phyloP scores from a whole-genome alignment of 2,113 vertebrate species.

The Hemichromis elongatus region DNA sequence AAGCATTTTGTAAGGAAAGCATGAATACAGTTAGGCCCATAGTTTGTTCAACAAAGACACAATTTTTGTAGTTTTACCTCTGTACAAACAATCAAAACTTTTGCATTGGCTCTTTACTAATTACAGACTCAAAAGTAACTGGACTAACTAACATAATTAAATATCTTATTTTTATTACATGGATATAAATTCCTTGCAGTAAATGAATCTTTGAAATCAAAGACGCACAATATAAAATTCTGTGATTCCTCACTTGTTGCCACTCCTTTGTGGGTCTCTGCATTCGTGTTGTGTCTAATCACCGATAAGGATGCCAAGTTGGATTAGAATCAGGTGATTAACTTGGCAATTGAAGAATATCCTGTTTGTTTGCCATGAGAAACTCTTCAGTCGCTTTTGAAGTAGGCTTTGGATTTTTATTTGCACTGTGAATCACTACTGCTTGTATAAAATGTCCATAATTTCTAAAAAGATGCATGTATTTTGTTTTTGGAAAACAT shows the following conservation, averaged over 20 bases:
- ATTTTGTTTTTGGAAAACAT: background rate
- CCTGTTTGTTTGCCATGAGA: background rate
- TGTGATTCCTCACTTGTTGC: background rate
- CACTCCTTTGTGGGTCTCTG: background rate
- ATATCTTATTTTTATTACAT: background rate
- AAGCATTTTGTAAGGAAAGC: background rate
- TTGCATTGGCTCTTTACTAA: background rate
- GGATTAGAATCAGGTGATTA: background rate
- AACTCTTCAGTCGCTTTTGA: background rate
- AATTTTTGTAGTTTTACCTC: background rate
- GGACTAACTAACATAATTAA: background rate
- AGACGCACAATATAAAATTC: background rate
- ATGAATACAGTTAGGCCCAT: background rate
- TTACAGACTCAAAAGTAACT: background rate
- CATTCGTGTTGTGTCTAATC: background rate
- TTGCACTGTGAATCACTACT: background rate
- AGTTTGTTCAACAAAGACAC: background rate
- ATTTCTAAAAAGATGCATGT: background rate
- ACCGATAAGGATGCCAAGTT: background rate
- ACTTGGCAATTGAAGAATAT: background rate
- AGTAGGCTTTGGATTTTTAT: too few relatives aligned
- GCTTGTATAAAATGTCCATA: background rate
- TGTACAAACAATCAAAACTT: background rate
- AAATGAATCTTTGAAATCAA: background rate
- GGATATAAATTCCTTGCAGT: background rate